phyloP scores from a whole-genome alignment of 2,113 vertebrate genomes.

The Amphiprion ocellaris region DNA sequence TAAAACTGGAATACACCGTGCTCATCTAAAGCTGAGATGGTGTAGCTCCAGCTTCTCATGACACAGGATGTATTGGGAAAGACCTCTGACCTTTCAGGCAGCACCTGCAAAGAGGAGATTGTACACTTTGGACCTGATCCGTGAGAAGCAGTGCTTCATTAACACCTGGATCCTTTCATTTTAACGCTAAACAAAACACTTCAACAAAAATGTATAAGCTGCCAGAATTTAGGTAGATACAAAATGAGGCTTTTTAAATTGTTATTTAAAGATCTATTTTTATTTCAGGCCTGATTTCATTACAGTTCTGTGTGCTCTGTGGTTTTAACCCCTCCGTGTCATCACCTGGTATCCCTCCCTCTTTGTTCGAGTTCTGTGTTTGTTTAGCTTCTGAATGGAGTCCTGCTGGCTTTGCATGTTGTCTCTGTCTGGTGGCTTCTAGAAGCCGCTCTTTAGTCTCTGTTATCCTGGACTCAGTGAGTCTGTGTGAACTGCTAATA shows the following conservation, averaged over 20 bases:
- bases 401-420: constrained; percentile 76
- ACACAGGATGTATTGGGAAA: constrained; percentile 55
- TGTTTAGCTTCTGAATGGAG: constrained; percentile 75
- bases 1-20: constrained; percentile 38
- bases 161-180: constrained; percentile 31
- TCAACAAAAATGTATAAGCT: constrained; percentile 12
- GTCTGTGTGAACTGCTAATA: constrained; percentile 59
- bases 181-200: not conserved
- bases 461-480: constrained; percentile 57
- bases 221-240: not conserved
- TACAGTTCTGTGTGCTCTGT: not conserved
- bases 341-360: constrained; percentile 57
- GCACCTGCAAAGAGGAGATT: constrained; percentile 51
- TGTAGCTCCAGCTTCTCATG: constrained; percentile 26
- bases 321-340: constrained; percentile 40
- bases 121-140: constrained; percentile 22
- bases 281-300: constrained; percentile 27
- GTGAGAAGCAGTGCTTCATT: constrained; percentile 8
- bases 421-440: constrained; percentile 71
- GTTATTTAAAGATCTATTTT: not conserved
- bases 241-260: not conserved
- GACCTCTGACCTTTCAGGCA: constrained; percentile 47
- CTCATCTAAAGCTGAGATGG: constrained; percentile 20
- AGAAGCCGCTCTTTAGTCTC: constrained; percentile 71
- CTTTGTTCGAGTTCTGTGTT: constrained; percentile 71